Conservation (phyloP, 1,140 invertebrate species). For the Thrips palmi region DNA sequence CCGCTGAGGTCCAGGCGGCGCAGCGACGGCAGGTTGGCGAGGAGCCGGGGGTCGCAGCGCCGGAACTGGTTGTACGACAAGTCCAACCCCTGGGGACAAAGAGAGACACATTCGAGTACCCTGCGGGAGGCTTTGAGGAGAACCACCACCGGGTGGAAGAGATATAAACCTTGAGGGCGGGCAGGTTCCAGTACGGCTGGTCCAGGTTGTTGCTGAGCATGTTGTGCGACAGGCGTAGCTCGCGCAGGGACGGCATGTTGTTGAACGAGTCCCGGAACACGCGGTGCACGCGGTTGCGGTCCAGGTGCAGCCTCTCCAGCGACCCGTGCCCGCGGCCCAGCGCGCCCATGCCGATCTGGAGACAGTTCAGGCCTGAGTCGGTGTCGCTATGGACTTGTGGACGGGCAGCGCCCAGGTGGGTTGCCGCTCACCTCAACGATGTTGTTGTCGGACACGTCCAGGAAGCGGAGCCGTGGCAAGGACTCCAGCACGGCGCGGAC, state of each 20-base stretch:
- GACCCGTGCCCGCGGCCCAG: slow-evolving; percentile 54
- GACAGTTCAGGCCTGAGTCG: slow-evolving; percentile 17
- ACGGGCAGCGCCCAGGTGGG: no score
- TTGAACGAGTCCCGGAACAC: slow-evolving; percentile 57
- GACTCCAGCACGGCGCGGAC: slow-evolving; percentile 50
- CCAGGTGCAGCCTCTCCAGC: slow-evolving; percentile 58
- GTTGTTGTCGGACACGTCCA: slow-evolving; percentile 58
- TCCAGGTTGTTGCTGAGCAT: slow-evolving; percentile 38
- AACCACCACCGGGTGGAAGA: background rate
- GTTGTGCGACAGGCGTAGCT: slow-evolving; percentile 61
- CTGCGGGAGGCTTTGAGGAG: background rate
- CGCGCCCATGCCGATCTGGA: slow-evolving; percentile 55
- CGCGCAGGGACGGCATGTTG: slow-evolving; percentile 60
- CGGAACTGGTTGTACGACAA: slow-evolving; percentile 56
- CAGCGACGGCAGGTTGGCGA: slow-evolving; percentile 55
- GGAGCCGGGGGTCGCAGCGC: slow-evolving; percentile 43
- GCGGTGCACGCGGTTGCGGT: slow-evolving; percentile 52
- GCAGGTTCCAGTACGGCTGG: slow-evolving; percentile 60
- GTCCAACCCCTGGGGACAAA: slow-evolving; percentile 43
- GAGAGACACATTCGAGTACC: background rate
- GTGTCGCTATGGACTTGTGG: no score
- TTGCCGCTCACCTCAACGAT: no score
- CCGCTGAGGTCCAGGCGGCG: slow-evolving; percentile 57
- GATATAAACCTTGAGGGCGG: slow-evolving; percentile 41
- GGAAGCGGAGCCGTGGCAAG: slow-evolving; percentile 49